These are phyloP conservation scores for Hydrolagus affinis DNA, from an alignment of 2,113 vertebrate species.

Conservation along the genomic window DNA sequence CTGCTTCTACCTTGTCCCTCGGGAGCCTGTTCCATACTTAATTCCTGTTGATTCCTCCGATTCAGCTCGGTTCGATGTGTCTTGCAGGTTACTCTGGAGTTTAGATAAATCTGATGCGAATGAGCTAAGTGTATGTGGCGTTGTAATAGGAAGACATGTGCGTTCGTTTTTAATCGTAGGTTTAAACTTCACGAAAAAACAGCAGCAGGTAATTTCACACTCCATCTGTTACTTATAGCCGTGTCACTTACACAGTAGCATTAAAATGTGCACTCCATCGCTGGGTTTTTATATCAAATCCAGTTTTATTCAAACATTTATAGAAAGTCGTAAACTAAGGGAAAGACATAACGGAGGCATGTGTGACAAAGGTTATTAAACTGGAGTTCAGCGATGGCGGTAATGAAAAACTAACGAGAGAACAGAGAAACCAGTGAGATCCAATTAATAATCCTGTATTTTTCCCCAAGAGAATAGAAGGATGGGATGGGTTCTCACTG, in stretches of 20 bases:
- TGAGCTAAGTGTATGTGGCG: too few species aligned
- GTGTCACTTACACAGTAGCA: background rate
- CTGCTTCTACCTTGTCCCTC: too few species aligned
- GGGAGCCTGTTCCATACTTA: too few species aligned
- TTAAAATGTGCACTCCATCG: background rate
- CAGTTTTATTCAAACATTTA: slow-evolving; percentile 19
- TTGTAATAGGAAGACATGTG: background rate
- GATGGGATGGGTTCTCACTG: background rate
- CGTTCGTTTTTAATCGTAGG: background rate
- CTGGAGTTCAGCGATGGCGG: background rate
- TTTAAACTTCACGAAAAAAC: background rate
- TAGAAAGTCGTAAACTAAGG: background rate
- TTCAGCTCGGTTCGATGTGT: too few species aligned
- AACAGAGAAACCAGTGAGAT: background rate
- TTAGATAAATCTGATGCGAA: background rate
- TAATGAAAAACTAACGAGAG: slow-evolving; percentile 20
- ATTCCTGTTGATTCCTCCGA: too few species aligned
- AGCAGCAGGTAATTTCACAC: slow-evolving; percentile 4
- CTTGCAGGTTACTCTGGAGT: too few species aligned
- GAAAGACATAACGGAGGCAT: background rate
- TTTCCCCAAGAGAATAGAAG: background rate
- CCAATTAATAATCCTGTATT: background rate
- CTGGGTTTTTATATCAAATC: background rate
- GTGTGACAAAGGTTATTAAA: slow-evolving; percentile 7
- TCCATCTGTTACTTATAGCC: background rate